Conservation (phyloP, 2,888 invertebrate genomes). For the Caenorhabditis sp. region DNA sequence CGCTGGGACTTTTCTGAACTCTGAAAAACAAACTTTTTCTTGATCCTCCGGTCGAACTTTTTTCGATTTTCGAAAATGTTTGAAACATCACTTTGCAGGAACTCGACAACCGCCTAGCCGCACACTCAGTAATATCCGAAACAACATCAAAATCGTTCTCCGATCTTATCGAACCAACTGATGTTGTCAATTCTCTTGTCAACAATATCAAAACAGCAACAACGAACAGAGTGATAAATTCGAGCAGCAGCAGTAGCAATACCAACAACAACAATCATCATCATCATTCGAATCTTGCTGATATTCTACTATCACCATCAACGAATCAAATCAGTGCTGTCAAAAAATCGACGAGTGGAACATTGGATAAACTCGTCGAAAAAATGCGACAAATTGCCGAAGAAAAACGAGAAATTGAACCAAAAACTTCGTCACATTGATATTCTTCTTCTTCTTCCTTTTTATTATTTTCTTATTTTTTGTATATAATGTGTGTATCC, state of each 20-base stretch:
- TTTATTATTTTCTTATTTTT: constrained; percentile 1
- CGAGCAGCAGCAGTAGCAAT: constrained; percentile 4
- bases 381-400: constrained; percentile 43
- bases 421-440: constrained; percentile 12
- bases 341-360: constrained; percentile 25
- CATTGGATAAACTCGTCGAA: constrained; percentile 52
- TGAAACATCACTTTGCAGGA: neutral
- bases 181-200: neutral
- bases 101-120: neutral
- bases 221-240: constrained; percentile 13
- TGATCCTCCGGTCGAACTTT: too few relatives aligned
- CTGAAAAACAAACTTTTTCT: too few relatives aligned
- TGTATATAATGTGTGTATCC: neutral
- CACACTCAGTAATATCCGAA: neutral
- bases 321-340: constrained; percentile 6
- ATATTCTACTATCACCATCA: constrained; percentile 8
- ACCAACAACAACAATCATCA: constrained; percentile 6
- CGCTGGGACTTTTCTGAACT: too few relatives aligned
- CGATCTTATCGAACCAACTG: constrained; percentile 5
- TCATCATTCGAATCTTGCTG: neutral
- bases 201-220: constrained; percentile 7
- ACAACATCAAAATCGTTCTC: neutral
- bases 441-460: too few relatives aligned
- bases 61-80: too few relatives aligned
- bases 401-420: constrained; percentile 13